Percentiles rank a stretch among this genome's conserved stretches.
These are phyloP conservation scores for Erebia palarica DNA, from an alignment of 2,888 invertebrate species.

Conservation along the genomic window DNA sequence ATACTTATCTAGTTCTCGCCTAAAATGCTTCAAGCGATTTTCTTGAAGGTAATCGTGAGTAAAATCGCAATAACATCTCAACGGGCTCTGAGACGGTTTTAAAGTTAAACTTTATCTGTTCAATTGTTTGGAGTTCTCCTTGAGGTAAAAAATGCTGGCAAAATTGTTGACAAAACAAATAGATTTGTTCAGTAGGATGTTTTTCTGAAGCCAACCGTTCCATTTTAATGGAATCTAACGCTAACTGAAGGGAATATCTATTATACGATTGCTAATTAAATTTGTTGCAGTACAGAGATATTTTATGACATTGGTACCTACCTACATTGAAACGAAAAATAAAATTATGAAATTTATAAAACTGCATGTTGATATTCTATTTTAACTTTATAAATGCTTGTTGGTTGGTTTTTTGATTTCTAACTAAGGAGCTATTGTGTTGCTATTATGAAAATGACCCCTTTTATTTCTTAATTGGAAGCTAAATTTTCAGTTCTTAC, in stretches of 20 bases:
- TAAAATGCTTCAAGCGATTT: conserved; percentile 41
- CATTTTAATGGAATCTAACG: neutral
- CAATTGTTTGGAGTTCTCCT: conserved; percentile 25
- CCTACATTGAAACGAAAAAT: neutral
- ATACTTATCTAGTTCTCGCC: neutral
- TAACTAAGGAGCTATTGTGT: neutral
- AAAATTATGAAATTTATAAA: no score
- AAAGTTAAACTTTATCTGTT: conserved; percentile 30
- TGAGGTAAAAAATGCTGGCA: conserved; percentile 25
- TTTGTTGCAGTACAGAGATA: neutral
- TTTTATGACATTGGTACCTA: neutral
- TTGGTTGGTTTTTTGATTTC: no score
- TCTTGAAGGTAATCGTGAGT: conserved; percentile 39
- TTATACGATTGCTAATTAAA: conserved; percentile 1
- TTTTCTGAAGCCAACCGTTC: conserved; percentile 12
- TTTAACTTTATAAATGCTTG: no score
- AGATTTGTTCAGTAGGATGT: conserved; percentile 1
- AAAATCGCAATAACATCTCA: conserved; percentile 39
- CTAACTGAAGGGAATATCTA: neutral
- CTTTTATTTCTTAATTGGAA: neutral
- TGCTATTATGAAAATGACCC: neutral
- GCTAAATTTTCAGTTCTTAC: neutral
- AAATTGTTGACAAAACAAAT: conserved; percentile 25
- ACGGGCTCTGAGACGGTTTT: conserved; percentile 29
- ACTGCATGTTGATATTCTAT: no score